Base-by-base conservation (phyloP, 2,113 vertebrate species). In the Promerops cafer region DNA sequence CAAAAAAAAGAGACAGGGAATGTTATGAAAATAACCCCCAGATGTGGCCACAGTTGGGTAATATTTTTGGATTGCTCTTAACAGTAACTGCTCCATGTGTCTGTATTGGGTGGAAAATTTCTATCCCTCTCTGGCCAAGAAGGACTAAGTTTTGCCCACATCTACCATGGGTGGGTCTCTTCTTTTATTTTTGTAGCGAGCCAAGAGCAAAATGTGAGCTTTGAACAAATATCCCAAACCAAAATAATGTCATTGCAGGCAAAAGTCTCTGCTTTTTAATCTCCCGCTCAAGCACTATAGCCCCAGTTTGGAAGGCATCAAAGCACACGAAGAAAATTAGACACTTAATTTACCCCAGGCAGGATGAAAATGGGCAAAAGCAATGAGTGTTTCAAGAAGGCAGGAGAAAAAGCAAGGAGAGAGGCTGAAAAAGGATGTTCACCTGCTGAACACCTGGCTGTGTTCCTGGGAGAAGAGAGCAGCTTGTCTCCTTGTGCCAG, bases 171-270 rank as follows among this genome's bases (percentile, higher is more conserved):
- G 95, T 92, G 96, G 90, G 72, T 87, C 93, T 94, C 68, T 66
- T 83, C 45, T 94, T 91, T 96, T 95, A 90, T 90, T 96, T 96
- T 96, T 96, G 65, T 92, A 94, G 90, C 49, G 31, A 96, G 68
- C 79, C 82, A 68, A 65, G 44, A 87, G 88, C 90, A 93, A 93
- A 96, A 96, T 93, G 49, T 13, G 47, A 96, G 71, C 95, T 93
- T 95, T 93, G 93, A 96, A 71, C 76, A 91, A 92, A 84, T 87
- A 90, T 90, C 60, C 95, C 89, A 90, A 81, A 92, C 90, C 88
- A 93, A 93, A 96, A 60, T 92, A 93, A 75, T 83, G 93, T 93
- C 71, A 78, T 79, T 86, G 68, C 76, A 96, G 80, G 74, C 85
- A 86, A 22, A 83, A 94, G 23, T 89, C 49, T 88, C 79, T 6